Percentiles rank a stretch among this genome's conserved stretches.
phyloP scores from a whole-genome alignment of 2,888 invertebrate species.

The Metellina segmentata region DNA sequence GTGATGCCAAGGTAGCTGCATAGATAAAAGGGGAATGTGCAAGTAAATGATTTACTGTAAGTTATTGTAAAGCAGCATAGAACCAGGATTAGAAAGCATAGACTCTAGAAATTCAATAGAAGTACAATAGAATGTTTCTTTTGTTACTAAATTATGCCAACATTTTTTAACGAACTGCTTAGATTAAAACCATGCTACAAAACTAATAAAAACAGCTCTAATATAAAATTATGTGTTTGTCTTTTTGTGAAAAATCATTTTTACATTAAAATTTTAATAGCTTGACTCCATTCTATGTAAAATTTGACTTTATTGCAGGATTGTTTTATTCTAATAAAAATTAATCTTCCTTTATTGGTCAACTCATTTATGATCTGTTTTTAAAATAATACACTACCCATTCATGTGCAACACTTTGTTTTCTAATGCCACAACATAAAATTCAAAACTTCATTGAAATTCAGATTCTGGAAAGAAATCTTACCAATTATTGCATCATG shows the following conservation, averaged over 20 bases:
- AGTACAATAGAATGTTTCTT: constrained; percentile 67
- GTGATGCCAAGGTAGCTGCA: constrained; percentile 62
- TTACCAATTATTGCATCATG: too few species aligned
- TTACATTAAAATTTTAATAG: neutral
- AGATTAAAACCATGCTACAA: constrained; percentile 63
- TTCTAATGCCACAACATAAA: neutral
- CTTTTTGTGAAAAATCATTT: constrained; percentile 5
- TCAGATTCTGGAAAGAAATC: too few species aligned
- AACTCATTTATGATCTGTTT: too few species aligned
- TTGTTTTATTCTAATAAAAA: neutral
- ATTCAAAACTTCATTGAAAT: too few species aligned
- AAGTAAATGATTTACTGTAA: constrained; percentile 58
- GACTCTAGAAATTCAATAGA: constrained; percentile 62
- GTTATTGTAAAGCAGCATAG: constrained; percentile 66
- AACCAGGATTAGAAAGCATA: constrained; percentile 60
- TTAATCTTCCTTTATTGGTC: neutral
- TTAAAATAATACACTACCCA: neutral
- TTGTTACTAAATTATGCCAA: constrained; percentile 66
- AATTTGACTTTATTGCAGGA: neutral
- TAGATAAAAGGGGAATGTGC: constrained; percentile 69
- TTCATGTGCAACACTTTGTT: neutral
- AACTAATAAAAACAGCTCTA: constrained; percentile 54
- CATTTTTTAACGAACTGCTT: constrained; percentile 71
- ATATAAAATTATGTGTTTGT: constrained; percentile 45
- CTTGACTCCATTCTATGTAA: neutral